A percentile compares a stretch with the other conserved stretches of the same genome.
Evolutionary conservation across 2,797 vertebrate genomes (phyloP).

Genomic region (Scleropages formosus): DNA sequence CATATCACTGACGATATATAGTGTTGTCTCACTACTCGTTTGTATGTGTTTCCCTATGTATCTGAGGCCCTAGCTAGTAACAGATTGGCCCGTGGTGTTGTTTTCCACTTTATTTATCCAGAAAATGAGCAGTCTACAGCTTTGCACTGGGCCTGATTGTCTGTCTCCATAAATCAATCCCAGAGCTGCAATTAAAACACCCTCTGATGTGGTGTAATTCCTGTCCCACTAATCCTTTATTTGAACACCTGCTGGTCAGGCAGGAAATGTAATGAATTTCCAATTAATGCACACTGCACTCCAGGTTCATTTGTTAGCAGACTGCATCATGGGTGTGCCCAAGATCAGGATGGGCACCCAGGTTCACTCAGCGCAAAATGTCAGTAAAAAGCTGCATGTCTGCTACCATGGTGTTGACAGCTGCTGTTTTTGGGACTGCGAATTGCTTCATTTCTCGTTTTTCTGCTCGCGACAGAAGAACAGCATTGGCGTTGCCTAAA

Average conservation of each 20-base stretch:
- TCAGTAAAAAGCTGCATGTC: constrained; percentile 8
- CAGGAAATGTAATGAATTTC: constrained; percentile 80
- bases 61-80: constrained; percentile 55
- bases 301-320: constrained; percentile 73
- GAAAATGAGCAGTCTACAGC: constrained; percentile 76
- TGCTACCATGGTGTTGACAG: not conserved
- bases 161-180: constrained; percentile 77
- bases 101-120: constrained; percentile 71
- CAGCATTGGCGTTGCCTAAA: no score
- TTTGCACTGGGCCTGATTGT: constrained; percentile 71
- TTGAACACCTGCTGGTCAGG: constrained; percentile 79
- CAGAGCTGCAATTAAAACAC: constrained; percentile 78
- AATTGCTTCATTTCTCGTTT: no score
- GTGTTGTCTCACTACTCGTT: not conserved
- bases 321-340: constrained; percentile 55
- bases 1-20: constrained; percentile 20
- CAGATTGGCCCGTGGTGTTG: constrained; percentile 43
- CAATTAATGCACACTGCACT: constrained; percentile 79
- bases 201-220: constrained; percentile 80
- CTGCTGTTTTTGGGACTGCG: not conserved
- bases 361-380: not conserved
- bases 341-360: constrained; percentile 42
- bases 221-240: constrained; percentile 82
- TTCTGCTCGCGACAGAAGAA: no score
- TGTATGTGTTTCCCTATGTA: not conserved